A percentile compares a stretch with the other conserved stretches of the same genome.
Conservation (phyloP, 2,113 vertebrate genomes). For the Dicrurus megarhynchus region DNA sequence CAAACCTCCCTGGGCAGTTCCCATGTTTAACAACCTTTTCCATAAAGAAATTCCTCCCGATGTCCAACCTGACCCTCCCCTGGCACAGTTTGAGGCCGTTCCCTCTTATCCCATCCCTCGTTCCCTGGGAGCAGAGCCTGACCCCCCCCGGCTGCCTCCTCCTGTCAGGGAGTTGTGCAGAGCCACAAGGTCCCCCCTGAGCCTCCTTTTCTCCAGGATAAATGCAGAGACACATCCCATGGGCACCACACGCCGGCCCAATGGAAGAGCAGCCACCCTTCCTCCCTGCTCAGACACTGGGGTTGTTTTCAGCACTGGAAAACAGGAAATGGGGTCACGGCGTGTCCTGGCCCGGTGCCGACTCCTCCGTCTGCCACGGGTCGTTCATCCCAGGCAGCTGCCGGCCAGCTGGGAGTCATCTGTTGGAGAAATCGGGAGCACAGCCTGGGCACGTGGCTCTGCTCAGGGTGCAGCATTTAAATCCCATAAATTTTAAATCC, state of each 20-base stretch:
- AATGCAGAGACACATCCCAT: neutral
- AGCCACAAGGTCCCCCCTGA: neutral
- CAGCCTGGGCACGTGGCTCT: neutral
- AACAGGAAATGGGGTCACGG: neutral
- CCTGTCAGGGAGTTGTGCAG: neutral
- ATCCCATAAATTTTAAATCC: neutral
- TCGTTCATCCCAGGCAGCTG: neutral
- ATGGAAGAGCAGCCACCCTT: neutral
- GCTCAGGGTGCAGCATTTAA: neutral
- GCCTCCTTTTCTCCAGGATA: neutral
- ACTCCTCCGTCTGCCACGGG: neutral
- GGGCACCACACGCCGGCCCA: accelerated
- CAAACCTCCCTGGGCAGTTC: too few species aligned
- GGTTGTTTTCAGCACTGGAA: accelerated
- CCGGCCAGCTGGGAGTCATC: neutral
- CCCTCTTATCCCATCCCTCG: neutral
- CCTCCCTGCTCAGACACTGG: neutral
- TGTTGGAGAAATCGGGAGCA: accelerated
- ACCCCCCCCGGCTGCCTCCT: accelerated
- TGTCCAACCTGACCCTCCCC: neutral
- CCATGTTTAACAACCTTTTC: neutral
- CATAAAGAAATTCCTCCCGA: neutral
- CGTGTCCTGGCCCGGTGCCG: accelerated
- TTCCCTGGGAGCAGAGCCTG: neutral
- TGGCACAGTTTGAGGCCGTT: accelerated